Evolutionary conservation across 2,888 invertebrate genomes (phyloP), one percentile per base, ranked within the genome.

Genomic region (Hedychridium roseum): DNA sequence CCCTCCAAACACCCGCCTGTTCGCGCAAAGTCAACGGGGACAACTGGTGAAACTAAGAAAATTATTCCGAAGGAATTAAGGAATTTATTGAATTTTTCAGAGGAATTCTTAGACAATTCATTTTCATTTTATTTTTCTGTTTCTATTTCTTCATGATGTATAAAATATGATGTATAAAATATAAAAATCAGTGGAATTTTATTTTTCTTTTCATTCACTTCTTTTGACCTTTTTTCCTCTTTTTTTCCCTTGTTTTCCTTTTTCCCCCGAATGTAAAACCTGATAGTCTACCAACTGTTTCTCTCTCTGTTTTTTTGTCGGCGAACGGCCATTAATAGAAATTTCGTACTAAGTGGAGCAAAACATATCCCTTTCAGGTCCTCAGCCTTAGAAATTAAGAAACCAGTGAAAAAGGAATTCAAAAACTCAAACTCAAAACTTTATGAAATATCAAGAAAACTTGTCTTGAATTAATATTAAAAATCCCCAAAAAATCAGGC

Each of bases 1-100:
- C 42, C 48, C 50, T 36, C 44, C 30, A 30, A 26, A 23, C 32
- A 48, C 34, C 42, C 43, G 35, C 35, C 18, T 41, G n/a, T n/a
- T n/a, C n/a, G n/a, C n/a, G n/a, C n/a, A n/a, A n/a, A n/a, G n/a
- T n/a, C n/a, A n/a, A n/a, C n/a, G n/a, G n/a, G n/a, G n/a, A n/a
- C n/a, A n/a, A n/a, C n/a, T n/a, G n/a, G n/a, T n/a, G n/a, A n/a
- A n/a, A n/a, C n/a, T n/a, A n/a, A n/a, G n/a, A n/a, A n/a, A n/a
- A n/a, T n/a, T n/a, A n/a, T n/a, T n/a, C n/a, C n/a, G n/a, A n/a
- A n/a, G n/a, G n/a, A n/a, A n/a, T n/a, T n/a, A n/a, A n/a, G n/a
- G n/a, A n/a, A n/a, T n/a, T n/a, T n/a, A n/a, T n/a, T n/a, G n/a
- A n/a, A n/a, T n/a, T n/a, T n/a, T n/a, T n/a, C n/a, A n/a, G n/a